These are phyloP conservation scores for Crossocerus cetratus DNA, from an alignment of 2,888 invertebrate genomes.

Conservation along the genomic window DNA sequence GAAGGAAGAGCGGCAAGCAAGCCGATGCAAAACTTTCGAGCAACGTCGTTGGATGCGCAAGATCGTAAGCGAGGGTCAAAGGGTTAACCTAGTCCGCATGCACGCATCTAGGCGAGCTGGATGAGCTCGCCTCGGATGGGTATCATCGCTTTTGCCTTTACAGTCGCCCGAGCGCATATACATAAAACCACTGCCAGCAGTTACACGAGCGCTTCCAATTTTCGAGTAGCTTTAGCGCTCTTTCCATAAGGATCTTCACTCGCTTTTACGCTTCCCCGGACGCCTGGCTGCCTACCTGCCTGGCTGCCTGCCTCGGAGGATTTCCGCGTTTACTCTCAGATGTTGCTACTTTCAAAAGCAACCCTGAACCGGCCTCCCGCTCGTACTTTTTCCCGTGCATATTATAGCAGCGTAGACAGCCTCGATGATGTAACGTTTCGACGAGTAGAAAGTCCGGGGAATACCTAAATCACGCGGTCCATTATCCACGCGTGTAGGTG, in stretches of 20 bases:
- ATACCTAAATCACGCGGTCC: too few relatives aligned
- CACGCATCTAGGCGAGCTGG: slow-evolving; percentile 55
- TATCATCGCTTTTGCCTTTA: slow-evolving; percentile 53
- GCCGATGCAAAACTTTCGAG: slow-evolving; percentile 49
- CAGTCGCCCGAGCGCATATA: slow-evolving; percentile 38
- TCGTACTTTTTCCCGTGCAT: too few relatives aligned
- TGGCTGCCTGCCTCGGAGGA: not conserved
- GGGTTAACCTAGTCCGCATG: slow-evolving; percentile 60
- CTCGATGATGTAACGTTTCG: too few relatives aligned
- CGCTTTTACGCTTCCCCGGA: not conserved
- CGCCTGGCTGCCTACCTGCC: not conserved
- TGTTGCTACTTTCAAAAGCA: not conserved
- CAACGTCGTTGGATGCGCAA: slow-evolving; percentile 41
- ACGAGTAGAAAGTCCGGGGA: too few relatives aligned
- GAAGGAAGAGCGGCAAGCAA: slow-evolving; percentile 15
- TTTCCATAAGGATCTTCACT: not conserved
- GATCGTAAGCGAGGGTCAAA: slow-evolving; percentile 56
- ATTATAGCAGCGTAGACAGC: too few relatives aligned
- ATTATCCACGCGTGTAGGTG: slow-evolving; percentile 34
- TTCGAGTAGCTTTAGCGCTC: slow-evolving; percentile 43
- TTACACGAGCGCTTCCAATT: slow-evolving; percentile 39
- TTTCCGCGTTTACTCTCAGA: not conserved
- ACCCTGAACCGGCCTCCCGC: not conserved
- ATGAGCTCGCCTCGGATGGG: slow-evolving; percentile 45
- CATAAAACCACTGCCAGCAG: slow-evolving; percentile 43